phyloP scores from a whole-genome alignment of 1,140 invertebrate genomes.

The Diplogasteroides magnus region DNA sequence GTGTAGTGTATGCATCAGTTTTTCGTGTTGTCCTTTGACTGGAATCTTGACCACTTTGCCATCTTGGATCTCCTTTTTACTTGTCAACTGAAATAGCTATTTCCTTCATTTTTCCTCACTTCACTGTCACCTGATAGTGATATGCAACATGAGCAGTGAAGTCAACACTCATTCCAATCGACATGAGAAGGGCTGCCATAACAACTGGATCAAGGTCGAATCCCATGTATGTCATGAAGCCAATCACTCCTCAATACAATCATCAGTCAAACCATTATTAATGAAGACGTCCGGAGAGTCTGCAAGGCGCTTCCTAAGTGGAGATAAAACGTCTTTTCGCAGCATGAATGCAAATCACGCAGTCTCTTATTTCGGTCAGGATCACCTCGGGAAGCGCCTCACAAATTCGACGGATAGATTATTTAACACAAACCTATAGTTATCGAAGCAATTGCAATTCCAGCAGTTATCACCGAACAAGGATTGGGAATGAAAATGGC shows the following conservation, averaged over 20 bases:
- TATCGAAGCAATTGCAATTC: conserved; percentile 56
- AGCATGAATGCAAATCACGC: neutral
- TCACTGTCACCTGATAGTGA: conserved; percentile 62
- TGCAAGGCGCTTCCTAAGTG: too few species aligned
- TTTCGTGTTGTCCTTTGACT: conserved; percentile 39
- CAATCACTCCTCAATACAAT: conserved; percentile 51
- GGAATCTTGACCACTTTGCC: conserved; percentile 39
- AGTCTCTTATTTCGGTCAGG: neutral
- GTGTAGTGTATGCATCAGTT: conserved; percentile 61
- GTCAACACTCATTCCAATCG: conserved; percentile 59
- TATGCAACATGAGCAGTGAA: conserved; percentile 59
- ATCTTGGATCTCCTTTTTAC: conserved; percentile 55
- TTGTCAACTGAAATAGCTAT: conserved; percentile 30
- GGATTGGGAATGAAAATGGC: conserved; percentile 58
- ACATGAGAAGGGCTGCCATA: conserved; percentile 59
- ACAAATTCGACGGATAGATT: too few species aligned
- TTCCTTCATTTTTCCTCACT: too few species aligned
- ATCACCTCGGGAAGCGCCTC: neutral
- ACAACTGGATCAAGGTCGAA: conserved; percentile 57
- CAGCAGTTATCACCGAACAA: conserved; percentile 54
- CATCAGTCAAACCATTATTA: neutral
- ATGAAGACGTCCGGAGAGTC: neutral
- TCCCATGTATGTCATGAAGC: conserved; percentile 56
- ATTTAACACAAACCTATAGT: conserved; percentile 30
- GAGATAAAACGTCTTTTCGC: neutral